These are phyloP conservation scores for Montipora sp. DNA, from an alignment of 64 coral and sea anemone species.

Conservation along the genomic window DNA sequence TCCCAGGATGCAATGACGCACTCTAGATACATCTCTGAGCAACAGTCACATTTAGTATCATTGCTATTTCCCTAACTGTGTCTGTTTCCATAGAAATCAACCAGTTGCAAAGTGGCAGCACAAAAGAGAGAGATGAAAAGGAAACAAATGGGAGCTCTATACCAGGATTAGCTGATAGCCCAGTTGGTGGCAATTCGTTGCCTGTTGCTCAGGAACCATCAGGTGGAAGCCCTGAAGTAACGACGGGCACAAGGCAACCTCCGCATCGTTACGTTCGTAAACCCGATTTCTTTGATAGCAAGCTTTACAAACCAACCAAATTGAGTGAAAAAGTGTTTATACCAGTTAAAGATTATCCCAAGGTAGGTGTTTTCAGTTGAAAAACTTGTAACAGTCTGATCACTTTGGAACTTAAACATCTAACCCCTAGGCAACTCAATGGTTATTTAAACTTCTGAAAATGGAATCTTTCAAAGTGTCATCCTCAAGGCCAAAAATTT, in stretches of 20 bases:
- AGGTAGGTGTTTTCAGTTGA: constrained; percentile 56
- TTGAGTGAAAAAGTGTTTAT: constrained; percentile 94
- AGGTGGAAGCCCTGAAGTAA: constrained; percentile 28
- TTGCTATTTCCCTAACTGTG: no score
- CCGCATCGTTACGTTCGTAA: constrained; percentile 39
- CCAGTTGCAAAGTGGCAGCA: constrained; percentile 76
- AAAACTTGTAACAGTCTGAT: no score
- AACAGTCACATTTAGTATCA: no score
- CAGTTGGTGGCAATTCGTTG: neutral
- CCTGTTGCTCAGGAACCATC: neutral
- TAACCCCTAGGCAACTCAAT: no score
- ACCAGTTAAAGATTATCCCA: constrained; percentile 94
- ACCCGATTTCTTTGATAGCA: constrained; percentile 78
- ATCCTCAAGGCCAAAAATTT: no score
- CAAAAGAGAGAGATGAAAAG: constrained; percentile 15
- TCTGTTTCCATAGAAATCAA: constrained; percentile 76
- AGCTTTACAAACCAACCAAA: constrained; percentile 94
- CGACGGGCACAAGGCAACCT: neutral
- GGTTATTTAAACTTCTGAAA: neutral
- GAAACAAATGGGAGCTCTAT: constrained; percentile 14
- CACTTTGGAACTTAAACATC: no score
- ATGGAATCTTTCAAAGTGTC: no score
- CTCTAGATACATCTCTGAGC: no score
- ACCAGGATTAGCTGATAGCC: constrained; percentile 5
- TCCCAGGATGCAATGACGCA: no score